Percentiles rank a stretch among this genome's conserved stretches.
phyloP scores from a whole-genome alignment of 2,113 vertebrate genomes.

The Anguilla rostrata region DNA sequence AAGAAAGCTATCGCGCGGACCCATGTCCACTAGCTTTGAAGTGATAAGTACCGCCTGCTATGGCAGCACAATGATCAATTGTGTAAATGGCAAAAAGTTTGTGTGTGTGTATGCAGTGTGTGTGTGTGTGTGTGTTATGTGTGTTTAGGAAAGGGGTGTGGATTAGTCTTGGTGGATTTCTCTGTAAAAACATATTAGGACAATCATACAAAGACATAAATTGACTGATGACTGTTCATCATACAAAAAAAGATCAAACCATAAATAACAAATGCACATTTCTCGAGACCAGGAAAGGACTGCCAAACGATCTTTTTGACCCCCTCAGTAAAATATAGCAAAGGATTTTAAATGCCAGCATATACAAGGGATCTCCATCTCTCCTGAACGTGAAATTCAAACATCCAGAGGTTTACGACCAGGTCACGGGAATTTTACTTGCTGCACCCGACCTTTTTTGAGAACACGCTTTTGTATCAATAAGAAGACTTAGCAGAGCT shows the following conservation, averaged over 20 bases:
- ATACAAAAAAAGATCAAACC: background rate
- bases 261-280: no score
- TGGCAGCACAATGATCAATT: background rate
- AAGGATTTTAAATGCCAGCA: constrained; percentile 32
- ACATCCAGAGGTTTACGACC: constrained; percentile 53
- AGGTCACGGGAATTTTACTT: constrained; percentile 49
- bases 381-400: constrained; percentile 60
- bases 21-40: background rate
- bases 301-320: background rate
- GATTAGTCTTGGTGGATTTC: no score
- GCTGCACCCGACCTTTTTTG: constrained; percentile 54
- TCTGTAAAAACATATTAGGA: no score
- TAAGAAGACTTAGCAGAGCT: constrained; percentile 44
- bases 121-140: background rate
- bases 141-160: background rate
- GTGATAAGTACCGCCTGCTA: background rate
- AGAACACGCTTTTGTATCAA: constrained; percentile 57
- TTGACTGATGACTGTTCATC: background rate
- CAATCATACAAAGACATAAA: background rate
- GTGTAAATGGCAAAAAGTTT: background rate
- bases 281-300: background rate
- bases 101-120: background rate
- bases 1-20: background rate
- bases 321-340: constrained; percentile 48
- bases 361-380: constrained; percentile 52